Evolutionary conservation across 2,888 invertebrate species (phyloP).

Genomic region (Phania funesta): DNA sequence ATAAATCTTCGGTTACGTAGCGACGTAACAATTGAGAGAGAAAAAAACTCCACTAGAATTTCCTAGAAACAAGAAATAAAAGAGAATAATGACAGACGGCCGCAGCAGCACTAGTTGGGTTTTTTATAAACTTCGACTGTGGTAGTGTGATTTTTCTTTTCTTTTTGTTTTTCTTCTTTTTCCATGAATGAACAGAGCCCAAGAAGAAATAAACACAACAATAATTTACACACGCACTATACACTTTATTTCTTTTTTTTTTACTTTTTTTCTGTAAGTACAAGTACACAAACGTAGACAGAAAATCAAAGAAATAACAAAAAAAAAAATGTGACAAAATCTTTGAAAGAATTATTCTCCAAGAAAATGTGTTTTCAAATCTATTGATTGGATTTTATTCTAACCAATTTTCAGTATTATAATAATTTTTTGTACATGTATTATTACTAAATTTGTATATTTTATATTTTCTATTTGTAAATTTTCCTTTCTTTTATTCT

Average conservation of each 20-base stretch:
- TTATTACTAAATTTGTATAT: slow-evolving; percentile 18
- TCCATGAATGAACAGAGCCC: slow-evolving; percentile 55
- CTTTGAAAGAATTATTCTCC: slow-evolving; percentile 6
- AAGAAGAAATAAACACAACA: slow-evolving; percentile 61
- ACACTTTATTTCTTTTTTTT: slow-evolving; percentile 41
- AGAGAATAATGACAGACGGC: slow-evolving; percentile 58
- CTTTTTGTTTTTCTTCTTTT: slow-evolving; percentile 52
- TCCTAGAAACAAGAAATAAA: slow-evolving; percentile 38
- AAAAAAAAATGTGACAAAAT: slow-evolving; percentile 58
- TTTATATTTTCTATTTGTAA: slow-evolving; percentile 31
- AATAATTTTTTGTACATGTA: slow-evolving; percentile 16
- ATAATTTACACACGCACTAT: slow-evolving; percentile 35
- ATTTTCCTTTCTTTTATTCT: slow-evolving; percentile 44
- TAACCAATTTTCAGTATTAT: slow-evolving; percentile 6
- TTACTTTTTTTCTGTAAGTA: slow-evolving; percentile 43
- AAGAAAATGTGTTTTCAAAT: not conserved
- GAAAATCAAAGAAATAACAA: slow-evolving; percentile 24
- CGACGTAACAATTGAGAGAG: slow-evolving; percentile 27
- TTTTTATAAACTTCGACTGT: slow-evolving; percentile 39
- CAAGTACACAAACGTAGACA: slow-evolving; percentile 50
- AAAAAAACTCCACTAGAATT: slow-evolving; percentile 50
- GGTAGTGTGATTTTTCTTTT: slow-evolving; percentile 55
- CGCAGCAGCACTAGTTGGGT: slow-evolving; percentile 60
- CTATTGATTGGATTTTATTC: not conserved
- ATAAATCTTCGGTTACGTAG: slow-evolving; percentile 33